Base-by-base conservation (phyloP, 2,797 vertebrate genomes). In the Mormyrus proboscirostris region DNA sequence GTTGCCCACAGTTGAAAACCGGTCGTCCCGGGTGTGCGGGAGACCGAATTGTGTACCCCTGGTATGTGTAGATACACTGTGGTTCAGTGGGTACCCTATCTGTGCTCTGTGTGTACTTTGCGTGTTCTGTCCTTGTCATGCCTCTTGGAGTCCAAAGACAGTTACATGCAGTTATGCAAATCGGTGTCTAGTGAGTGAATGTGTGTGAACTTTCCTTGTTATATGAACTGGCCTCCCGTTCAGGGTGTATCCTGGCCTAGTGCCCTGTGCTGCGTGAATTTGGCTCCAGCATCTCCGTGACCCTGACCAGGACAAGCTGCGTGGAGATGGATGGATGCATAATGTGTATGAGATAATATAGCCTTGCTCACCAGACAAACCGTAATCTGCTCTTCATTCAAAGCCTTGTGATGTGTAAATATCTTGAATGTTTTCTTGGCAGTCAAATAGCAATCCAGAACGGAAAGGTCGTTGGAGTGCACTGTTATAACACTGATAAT, bases 361-460 rank as follows among this genome's bases (percentile, higher is more conserved):
- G 29, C 65, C 29, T 73, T 73, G 65, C 65, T 73, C 29, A 73
- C 65, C 65, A 79, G 73, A n/a, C 73, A 44, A 44, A 50, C 44
- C 8, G 1, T 49, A 29, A 47, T 19, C 87, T 88, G 51, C 33
- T 83, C 7, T 44, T 25, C 41, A 10, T 65, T 76, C 51, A 49
- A 44, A 87, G 50, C 51, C 57, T 65, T 29, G 50, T 69, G n/a
- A 29, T 12, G 33, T 89, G 89, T 73, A 90, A 90, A 90, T 87
- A 90, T 88, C 69, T 88, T 57, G 49, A 69, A 57, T 38, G 16
- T 47, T 88, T 88, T 44, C 79, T 33, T 7, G 38, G 87, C 76
- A 86, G 65, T 90, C 65, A 88, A 90, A 88, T 47, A 47, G 57
- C 59, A 22, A 14, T 65, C 87, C 55, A n/a, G 84, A 84, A 88